A percentile compares a stretch with the other conserved stretches of the same genome.
Evolutionary conservation across 2,797 vertebrate species (phyloP).

Genomic region (Remorina albescens): DNA sequence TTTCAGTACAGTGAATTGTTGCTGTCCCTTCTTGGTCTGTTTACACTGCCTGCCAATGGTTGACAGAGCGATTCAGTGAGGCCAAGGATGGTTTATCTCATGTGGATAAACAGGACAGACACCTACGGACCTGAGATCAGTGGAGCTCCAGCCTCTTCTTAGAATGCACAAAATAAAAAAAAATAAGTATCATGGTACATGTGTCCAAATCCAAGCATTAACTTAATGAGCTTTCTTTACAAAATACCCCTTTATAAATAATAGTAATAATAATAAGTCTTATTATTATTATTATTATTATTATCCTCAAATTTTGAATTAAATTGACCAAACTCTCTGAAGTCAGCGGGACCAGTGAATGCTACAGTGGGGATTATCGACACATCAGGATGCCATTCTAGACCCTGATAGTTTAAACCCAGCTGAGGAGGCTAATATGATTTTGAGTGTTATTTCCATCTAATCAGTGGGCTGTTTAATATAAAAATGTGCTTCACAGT

Average conservation of each 20-base stretch:
- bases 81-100: neutral
- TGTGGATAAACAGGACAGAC: neutral
- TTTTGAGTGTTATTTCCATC: slow-evolving; percentile 43
- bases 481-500: slow-evolving; percentile 52
- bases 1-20: neutral
- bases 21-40: neutral
- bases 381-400: slow-evolving; percentile 11
- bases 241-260: too few species aligned
- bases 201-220: neutral
- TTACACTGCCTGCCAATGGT: neutral
- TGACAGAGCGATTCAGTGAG: neutral
- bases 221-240: neutral
- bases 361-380: slow-evolving; percentile 8
- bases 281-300: too few species aligned
- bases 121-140: neutral
- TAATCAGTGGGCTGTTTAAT: slow-evolving; percentile 62
- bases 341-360: slow-evolving; percentile 3
- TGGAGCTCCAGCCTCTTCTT: neutral
- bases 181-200: neutral
- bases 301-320: neutral
- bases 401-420: slow-evolving; percentile 21
- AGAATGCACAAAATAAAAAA: neutral
- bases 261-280: too few species aligned
- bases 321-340: slow-evolving; percentile 1
- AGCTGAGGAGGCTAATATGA: slow-evolving; percentile 39